phyloP scores from a whole-genome alignment of 2,888 invertebrate species.

The Portevinia maculata region DNA sequence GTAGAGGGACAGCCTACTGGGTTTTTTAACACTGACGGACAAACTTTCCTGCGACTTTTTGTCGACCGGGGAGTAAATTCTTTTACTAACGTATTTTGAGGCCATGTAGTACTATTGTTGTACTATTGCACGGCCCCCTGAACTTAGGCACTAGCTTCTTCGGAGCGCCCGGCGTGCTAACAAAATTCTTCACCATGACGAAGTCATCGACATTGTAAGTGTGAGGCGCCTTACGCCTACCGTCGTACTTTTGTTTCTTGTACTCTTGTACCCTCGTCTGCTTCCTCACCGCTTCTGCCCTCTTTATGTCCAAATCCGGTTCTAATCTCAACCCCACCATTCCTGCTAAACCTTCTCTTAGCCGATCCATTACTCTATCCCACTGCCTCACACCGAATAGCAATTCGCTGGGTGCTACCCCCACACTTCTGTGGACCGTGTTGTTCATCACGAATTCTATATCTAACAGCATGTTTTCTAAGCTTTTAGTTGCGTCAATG shows the following conservation, averaged over 20 bases:
- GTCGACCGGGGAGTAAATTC: too few relatives aligned
- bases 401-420: conserved; percentile 6
- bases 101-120: too few relatives aligned
- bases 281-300: neutral
- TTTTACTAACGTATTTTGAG: too few relatives aligned
- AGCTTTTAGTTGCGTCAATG: neutral
- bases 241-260: neutral
- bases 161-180: conserved; percentile 13
- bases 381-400: neutral
- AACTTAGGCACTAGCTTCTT: conserved; percentile 29
- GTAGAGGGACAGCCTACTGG: too few relatives aligned
- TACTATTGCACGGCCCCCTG: too few relatives aligned
- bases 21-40: too few relatives aligned
- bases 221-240: neutral
- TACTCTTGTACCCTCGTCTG: neutral
- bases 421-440: conserved; percentile 4
- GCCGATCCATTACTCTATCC: neutral
- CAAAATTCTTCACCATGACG: too few relatives aligned
- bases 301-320: neutral
- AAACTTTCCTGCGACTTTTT: too few relatives aligned
- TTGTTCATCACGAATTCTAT: conserved; percentile 7
- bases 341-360: neutral
- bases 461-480: neutral
- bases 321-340: neutral
- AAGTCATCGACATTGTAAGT: too few relatives aligned